Evolutionary conservation across 2,888 invertebrate genomes (phyloP), one percentile per base, ranked within the genome.

Genomic region (Gastrophysa polygoni): DNA sequence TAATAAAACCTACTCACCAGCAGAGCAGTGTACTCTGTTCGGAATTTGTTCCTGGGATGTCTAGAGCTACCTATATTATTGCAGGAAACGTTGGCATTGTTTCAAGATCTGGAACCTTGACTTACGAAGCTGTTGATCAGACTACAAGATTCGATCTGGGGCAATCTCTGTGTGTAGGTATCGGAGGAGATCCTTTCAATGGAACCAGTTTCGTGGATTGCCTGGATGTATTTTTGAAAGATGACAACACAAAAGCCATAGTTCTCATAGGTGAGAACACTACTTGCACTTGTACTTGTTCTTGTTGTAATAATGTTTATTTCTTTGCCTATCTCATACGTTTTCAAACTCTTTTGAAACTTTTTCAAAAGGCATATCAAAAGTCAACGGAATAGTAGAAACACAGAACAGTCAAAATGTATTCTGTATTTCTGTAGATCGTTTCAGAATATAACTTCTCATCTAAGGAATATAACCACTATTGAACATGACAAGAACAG

Each of bases 201-300:
- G 77, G 77, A 4, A 77, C 77, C 6, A 95, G 98, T 82, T 99
- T 99, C 80, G 95, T 98, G 73, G 99, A 99, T 46, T 71, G 71
- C 78, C 84, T 99, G 14, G 94, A 96, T 72, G 89, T 97, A 17
- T 98, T 99, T 83, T 84, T 99, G 32, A 87, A 89, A 50, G 98
- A 99, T 82, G 90, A 92, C 5, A 87, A 92, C 1, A 98, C 97
- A 1, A 92, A 95, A 82, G 98, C 96, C 66, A 98, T 99, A 71
- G 93, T 99, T 69, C 85, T 99, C 77, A 98, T 99, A 79, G 99
- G 98, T 73, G 28, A 54, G 47, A n/a, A n/a, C 18, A n/a, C n/a
- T n/a, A n/a, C n/a, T n/a, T n/a, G n/a, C n/a, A n/a, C n/a, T n/a
- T n/a, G n/a, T n/a, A n/a, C n/a, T n/a, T n/a, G n/a, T n/a, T n/a